Evolutionary conservation across 2,113 vertebrate species (phyloP), one percentile per base, ranked within the genome.

Genomic region (Tichodroma muraria): DNA sequence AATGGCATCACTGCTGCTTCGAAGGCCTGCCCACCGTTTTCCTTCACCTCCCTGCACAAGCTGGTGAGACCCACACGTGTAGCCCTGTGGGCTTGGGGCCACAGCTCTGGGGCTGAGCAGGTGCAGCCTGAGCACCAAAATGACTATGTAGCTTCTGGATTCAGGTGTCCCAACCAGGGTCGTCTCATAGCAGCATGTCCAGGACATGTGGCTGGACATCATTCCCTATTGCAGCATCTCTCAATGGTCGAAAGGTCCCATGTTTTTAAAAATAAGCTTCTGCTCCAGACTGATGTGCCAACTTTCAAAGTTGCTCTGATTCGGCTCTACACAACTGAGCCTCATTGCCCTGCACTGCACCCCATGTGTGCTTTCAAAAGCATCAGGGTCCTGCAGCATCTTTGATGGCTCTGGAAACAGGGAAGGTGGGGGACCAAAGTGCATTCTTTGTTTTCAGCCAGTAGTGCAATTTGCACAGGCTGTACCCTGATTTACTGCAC

Each of bases 401-500:
- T 61, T 18, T 89, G 44, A 57, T 25, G 20, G 35, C 40, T 54
- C 76, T 53, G 31, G 30, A 69, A 85, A 68, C 6, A 0, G 0
- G 25, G 38, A 47, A 28, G 45, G 15, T 27, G 30, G 22, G 35
- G 25, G 68, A 70, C 19, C 37, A 53, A 85, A 53, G 54, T 61
- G 21, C 52, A 71, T 77, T 75, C 70, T 35, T 63, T 80, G 14
- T 63, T 77, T 76, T 65, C n/a, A 35, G 33, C n/a, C 38, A 42
- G 19, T 13, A 77, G 54, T 15, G 35, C 78, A 68, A 64, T 71
- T 84, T 95, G 15, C 64, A 27, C 37, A 89, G 89, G 60, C 56
- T 91, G 94, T 91, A 52, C 27, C 56, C 54, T 85, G 68, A 85
- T 87, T 93, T 91, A 76, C 87, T 80, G 77, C 64, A 91, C 72